Evolutionary conservation across 2,797 vertebrate genomes (phyloP).

Genomic region (Oreonectes daqikongensis): DNA sequence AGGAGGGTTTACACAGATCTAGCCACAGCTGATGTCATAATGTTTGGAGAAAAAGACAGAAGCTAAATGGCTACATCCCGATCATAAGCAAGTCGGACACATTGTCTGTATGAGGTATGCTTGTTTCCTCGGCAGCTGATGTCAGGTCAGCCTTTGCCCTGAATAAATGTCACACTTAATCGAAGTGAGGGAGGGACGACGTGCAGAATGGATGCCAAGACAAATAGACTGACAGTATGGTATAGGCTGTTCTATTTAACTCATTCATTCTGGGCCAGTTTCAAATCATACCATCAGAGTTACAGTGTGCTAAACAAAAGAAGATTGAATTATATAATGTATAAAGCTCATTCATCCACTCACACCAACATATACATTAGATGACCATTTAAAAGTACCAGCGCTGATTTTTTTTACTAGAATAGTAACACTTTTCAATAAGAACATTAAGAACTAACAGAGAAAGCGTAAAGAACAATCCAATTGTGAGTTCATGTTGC

Average conservation of each 20-base stretch:
- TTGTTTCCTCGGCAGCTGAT: background rate
- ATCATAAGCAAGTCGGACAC: slow-evolving; percentile 5
- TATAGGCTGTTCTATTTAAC: slow-evolving; percentile 7
- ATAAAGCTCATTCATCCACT: slow-evolving; percentile 10
- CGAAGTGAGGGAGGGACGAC: background rate
- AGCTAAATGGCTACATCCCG: background rate
- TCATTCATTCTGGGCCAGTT: background rate
- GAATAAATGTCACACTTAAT: slow-evolving; percentile 27
- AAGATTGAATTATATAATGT: background rate
- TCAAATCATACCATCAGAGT: background rate
- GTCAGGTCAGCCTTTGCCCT: slow-evolving; percentile 23
- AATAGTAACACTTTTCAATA: no score
- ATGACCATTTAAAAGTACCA: no score
- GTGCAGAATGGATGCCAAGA: slow-evolving; percentile 9
- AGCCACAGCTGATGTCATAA: no score
- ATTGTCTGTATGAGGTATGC: slow-evolving; percentile 3
- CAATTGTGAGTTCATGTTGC: no score
- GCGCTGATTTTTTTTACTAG: no score
- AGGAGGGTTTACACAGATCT: no score
- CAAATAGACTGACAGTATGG: slow-evolving; percentile 14
- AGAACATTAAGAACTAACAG: no score
- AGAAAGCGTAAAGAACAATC: no score
- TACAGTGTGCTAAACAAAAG: background rate
- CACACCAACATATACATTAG: no score
- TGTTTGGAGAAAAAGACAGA: background rate